Evolutionary conservation across 2,888 invertebrate genomes (phyloP), one percentile per base, ranked within the genome.

Genomic region (Eupithecia subumbrata): DNA sequence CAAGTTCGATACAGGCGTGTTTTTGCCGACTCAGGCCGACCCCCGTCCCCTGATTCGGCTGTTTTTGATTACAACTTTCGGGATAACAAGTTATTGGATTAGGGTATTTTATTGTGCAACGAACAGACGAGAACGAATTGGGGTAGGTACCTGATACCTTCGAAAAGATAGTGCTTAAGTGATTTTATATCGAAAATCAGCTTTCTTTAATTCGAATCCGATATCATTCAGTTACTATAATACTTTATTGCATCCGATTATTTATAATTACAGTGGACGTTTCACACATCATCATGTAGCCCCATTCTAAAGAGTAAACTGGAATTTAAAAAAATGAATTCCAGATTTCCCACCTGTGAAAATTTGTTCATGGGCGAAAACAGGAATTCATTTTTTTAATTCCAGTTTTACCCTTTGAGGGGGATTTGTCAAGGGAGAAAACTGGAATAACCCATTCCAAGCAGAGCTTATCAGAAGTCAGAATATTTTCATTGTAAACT

Each of bases 1-100:
- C 79, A 79, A 12, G 60, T 60, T 25, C 76, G 75, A 77, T 79
- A 80, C 76, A 75, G 81, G 80, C 81, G 82, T 85, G 83, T 85
- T 84, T 83, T 82, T 69, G 70, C 71, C 52, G 76, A 68, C 63
- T 71, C 76, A 43, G 73, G 56, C 8, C 69, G 71, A 72, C 68
- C 71, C 70, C 22, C 52, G 52, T 69, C 70, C 71, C 74, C 71
- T 52, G 76, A 76, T 64, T 73, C 73, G 73, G 52, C 69, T 76
- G 60, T 68, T 71, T 71, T 60, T 71, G 74, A 67, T 71, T 67
- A 66, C 30, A 45, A 69, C 64, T 64, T 64, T 64, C 34, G 8
- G 64, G 64, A 64, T 64, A 64, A 64, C 64, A 64, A 64, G 64
- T 30, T 64, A 64, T 64, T 34, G 64, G 64, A 64, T 34, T 34